phyloP scores from a whole-genome alignment of 1,140 invertebrate genomes.

The Ceratina calcarata region DNA sequence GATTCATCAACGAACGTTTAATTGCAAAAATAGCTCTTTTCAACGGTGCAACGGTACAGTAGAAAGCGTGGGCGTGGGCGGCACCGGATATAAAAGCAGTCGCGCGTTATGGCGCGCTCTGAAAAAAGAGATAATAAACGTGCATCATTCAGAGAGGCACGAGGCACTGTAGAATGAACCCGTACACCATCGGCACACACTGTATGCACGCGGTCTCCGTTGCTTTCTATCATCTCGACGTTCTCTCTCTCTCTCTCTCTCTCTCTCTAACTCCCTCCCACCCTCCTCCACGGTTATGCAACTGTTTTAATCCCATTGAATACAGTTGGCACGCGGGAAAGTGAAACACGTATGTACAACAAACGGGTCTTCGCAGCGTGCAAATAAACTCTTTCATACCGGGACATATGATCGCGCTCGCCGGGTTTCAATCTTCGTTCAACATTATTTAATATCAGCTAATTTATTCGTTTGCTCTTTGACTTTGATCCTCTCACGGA shows the following conservation, averaged over 20 bases:
- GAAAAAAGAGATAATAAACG: constrained; percentile 39
- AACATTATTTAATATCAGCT: too few species aligned
- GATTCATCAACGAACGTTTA: constrained; percentile 14
- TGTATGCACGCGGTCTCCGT: background rate
- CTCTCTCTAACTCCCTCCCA: too few species aligned
- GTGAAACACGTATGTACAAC: constrained; percentile 32
- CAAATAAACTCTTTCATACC: too few species aligned
- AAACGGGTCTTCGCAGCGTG: constrained; percentile 10
- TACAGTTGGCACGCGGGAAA: constrained; percentile 1
- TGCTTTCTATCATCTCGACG: too few species aligned
- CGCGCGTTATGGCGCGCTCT: constrained; percentile 1
- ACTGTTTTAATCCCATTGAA: constrained; percentile 40
- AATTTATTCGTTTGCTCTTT: too few species aligned
- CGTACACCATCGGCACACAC: constrained; percentile 20
- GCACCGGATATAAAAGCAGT: constrained; percentile 27
- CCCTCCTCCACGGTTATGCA: constrained; percentile 16
- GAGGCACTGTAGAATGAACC: constrained; percentile 27
- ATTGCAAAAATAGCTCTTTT: constrained; percentile 1
- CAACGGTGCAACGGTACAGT: background rate
- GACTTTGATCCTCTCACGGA: too few species aligned
- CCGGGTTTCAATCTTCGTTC: too few species aligned
- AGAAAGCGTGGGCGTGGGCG: constrained; percentile 18
- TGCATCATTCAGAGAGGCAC: constrained; percentile 29
- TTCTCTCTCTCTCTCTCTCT: too few species aligned
- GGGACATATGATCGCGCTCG: background rate